Evolutionary conservation across 2,888 invertebrate genomes (phyloP), one percentile per base, ranked within the genome.

Genomic region (Biston stratarius): DNA sequence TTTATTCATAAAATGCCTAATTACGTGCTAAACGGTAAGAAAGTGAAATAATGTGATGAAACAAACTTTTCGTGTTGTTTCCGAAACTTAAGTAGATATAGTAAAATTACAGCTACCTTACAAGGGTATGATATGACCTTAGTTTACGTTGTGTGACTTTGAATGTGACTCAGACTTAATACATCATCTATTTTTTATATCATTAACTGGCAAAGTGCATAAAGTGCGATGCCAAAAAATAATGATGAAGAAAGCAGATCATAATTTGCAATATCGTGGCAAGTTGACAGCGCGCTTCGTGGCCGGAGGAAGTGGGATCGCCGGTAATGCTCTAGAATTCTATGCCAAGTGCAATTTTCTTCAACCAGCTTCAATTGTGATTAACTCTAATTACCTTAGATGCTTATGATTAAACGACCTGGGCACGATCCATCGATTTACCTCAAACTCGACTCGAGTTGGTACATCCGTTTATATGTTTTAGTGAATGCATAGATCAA

Each of bases 381-480:
- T 90, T 93, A 89, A 91, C 86, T 92, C 90, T 93, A 93, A 94
- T 94, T 94, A 92, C 86, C 89, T 86, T 84, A 85, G 90, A 91
- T 91, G 87, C 88, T 93, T 92, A 91, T 92, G 88, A 93, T 92
- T 90, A 91, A 92, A 92, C 87, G 86, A 86, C 84, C 81, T 79
- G 82, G 89, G 92, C 93, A 94, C 92, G 93, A 92, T 81, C 88
- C 78, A 78, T 84, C 92, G 88, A 92, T 93, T 93, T 93, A 90
- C 87, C 85, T 89, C 86, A 84, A 91, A 89, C 85, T 84, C 83
- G 84, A 88, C 87, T 86, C 81, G 87, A 83, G 84, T 79, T 82
- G 83, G 83, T 80, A 76, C 87, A 89, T 90, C 85, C 85, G 84
- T 90, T 90, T 49, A 87, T 84, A 83, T 74, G 74, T 42, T 56